Evolutionary conservation across 1,140 invertebrate species (phyloP).

Genomic region (Dufourea novaeangliae): DNA sequence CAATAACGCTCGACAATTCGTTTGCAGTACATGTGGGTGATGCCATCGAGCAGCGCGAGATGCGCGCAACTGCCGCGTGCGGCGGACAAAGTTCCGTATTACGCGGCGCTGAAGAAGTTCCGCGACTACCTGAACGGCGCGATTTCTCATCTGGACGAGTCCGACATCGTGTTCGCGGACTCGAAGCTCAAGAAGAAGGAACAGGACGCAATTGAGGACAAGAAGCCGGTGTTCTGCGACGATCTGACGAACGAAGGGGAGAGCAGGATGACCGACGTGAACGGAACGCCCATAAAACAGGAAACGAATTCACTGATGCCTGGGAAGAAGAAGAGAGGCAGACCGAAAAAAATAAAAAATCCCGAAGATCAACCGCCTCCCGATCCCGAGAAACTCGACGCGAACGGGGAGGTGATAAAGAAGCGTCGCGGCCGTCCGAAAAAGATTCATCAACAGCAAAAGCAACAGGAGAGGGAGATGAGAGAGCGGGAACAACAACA

Average conservation of each 20-base stretch:
- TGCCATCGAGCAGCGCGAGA: conserved; percentile 98
- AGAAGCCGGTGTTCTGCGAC: conserved; percentile 81
- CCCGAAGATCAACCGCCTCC: conserved; percentile 84
- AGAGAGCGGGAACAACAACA: conserved; percentile 74
- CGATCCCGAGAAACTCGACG: conserved; percentile 83
- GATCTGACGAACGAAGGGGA: conserved; percentile 73
- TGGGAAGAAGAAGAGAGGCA: conserved; percentile 93
- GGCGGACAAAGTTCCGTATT: conserved; percentile 98
- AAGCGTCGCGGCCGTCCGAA: conserved; percentile 93
- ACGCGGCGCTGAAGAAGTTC: conserved; percentile 96
- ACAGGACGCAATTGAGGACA: conserved; percentile 81
- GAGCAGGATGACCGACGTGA: conserved; percentile 79
- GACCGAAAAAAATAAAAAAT: conserved; percentile 92
- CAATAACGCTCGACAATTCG: conserved; percentile 24
- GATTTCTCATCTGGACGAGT: conserved; percentile 93
- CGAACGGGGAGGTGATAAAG: conserved; percentile 86
- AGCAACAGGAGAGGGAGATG: conserved; percentile 75
- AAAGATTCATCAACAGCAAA: conserved; percentile 85
- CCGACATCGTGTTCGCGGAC: conserved; percentile 95
- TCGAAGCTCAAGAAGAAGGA: conserved; percentile 86
- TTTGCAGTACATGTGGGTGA: conserved; percentile 97
- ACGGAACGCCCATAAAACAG: conserved; percentile 78
- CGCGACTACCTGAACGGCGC: conserved; percentile 96
- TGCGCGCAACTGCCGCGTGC: conserved; percentile 97
- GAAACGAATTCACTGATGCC: conserved; percentile 84